A percentile compares a stretch with the other conserved stretches of the same genome.
Evolutionary conservation across 2,797 vertebrate species (phyloP).

Genomic region (Bryconaethiops microstoma): DNA sequence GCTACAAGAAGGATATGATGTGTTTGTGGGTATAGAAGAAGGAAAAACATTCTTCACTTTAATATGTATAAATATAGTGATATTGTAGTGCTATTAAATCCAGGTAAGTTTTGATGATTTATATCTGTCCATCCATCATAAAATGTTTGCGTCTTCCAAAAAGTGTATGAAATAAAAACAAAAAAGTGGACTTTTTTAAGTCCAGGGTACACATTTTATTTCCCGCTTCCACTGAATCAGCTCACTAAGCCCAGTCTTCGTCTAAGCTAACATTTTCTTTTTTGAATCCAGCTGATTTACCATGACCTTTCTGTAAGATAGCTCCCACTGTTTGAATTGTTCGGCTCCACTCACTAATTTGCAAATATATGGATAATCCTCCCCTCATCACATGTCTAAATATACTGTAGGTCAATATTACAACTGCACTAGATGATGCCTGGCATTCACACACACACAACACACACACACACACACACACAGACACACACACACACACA

Average conservation of each 20-base stretch:
- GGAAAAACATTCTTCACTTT: too few species aligned
- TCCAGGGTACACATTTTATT: too few species aligned
- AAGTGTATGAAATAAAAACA: too few species aligned
- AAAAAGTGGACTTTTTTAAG: too few species aligned
- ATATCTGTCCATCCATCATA: too few species aligned
- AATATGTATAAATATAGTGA: too few species aligned
- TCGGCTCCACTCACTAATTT: conserved; percentile 17
- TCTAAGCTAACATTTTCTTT: neutral
- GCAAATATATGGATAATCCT: conserved; percentile 15
- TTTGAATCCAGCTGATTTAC: neutral
- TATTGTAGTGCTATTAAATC: too few species aligned
- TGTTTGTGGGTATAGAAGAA: too few species aligned
- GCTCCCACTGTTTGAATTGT: neutral
- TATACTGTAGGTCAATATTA: conserved; percentile 28
- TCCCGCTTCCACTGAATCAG: neutral
- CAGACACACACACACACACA: too few species aligned
- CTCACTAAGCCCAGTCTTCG: neutral
- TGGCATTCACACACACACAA: conserved; percentile 27
- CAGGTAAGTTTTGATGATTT: too few species aligned
- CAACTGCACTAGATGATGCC: conserved; percentile 4
- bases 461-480: conserved; percentile 19
- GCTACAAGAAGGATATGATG: too few species aligned
- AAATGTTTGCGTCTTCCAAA: too few species aligned
- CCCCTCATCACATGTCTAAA: conserved; percentile 18
- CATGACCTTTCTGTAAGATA: neutral